phyloP scores from a whole-genome alignment of 30 jellyfish, hydroid and myxozoan species.

The Nemopilema nomurai region DNA sequence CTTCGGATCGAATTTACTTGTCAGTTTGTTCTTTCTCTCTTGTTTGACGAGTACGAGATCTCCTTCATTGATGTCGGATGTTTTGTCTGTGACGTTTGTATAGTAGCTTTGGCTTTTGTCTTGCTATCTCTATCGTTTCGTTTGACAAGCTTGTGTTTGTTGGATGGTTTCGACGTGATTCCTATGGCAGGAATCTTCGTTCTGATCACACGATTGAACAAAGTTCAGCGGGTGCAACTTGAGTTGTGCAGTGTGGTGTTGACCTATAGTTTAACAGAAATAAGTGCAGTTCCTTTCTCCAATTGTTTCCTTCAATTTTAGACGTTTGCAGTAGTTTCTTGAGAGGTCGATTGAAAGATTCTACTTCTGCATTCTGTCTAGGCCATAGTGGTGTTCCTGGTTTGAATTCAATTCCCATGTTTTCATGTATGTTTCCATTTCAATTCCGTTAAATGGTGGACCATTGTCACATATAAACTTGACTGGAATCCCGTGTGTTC shows the following conservation, averaged over 20 bases:
- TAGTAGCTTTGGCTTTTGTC: slow-evolving; percentile 32
- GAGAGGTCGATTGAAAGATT: slow-evolving; percentile 8
- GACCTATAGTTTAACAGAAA: slow-evolving; percentile 5
- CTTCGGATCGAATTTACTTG: slow-evolving; percentile 19
- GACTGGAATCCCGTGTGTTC: slow-evolving; percentile 51
- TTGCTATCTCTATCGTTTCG: slow-evolving; percentile 11
- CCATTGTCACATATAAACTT: slow-evolving; percentile 43
- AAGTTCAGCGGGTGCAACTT: too few relatives aligned
- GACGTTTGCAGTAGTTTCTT: slow-evolving; percentile 3
- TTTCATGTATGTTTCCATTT: slow-evolving; percentile 23
- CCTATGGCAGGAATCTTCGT: too few relatives aligned
- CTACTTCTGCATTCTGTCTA: slow-evolving; percentile 8
- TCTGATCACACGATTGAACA: too few relatives aligned
- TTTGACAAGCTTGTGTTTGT: slow-evolving; percentile 15
- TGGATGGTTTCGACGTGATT: too few relatives aligned
- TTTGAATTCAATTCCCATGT: slow-evolving; percentile 44
- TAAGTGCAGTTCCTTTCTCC: slow-evolving; percentile 18
- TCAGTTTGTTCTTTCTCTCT: slow-evolving; percentile 38
- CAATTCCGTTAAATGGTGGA: slow-evolving; percentile 48
- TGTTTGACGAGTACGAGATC: slow-evolving; percentile 37
- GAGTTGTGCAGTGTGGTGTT: slow-evolving; percentile 29
- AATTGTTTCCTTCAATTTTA: neutral
- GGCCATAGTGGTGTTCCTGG: slow-evolving; percentile 56
- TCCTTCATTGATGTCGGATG: slow-evolving; percentile 14
- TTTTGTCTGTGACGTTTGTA: neutral